Percentiles rank a stretch among this genome's conserved stretches.
Evolutionary conservation across 2,888 invertebrate species (phyloP).

Genomic region (Drosophila setosimentum): DNA sequence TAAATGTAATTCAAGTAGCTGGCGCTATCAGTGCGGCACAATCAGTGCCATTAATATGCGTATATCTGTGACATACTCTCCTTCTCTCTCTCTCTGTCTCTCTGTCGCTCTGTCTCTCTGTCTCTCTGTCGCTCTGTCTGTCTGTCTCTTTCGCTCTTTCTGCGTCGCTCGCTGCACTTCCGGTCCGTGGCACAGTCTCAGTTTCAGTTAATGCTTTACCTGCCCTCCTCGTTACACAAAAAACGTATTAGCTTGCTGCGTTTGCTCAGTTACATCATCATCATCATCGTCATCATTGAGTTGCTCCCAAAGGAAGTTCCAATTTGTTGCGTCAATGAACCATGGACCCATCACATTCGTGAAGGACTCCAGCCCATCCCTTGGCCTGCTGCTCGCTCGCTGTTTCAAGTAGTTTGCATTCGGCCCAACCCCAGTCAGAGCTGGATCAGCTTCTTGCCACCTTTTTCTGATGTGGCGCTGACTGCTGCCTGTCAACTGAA

Average conservation of each 20-base stretch:
- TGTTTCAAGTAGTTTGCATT: constrained; percentile 43
- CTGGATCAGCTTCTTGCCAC: constrained; percentile 11
- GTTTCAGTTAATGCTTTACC: constrained; percentile 41
- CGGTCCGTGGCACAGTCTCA: constrained; percentile 16
- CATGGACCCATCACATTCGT: constrained; percentile 64
- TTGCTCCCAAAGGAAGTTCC: constrained; percentile 78
- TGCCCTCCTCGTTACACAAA: constrained; percentile 41
- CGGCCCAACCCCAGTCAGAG: constrained; percentile 36
- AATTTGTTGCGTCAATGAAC: constrained; percentile 84
- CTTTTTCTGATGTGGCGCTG: constrained; percentile 58
- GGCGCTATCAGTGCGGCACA: constrained; percentile 60
- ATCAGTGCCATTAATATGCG: constrained; percentile 72
- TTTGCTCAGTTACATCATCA: constrained; percentile 60
- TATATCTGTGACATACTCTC: constrained; percentile 54
- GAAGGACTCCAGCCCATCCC: constrained; percentile 46
- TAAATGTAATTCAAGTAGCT: constrained; percentile 71
- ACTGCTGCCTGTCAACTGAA: constrained; percentile 75
- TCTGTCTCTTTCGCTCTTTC: background rate
- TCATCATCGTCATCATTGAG: constrained; percentile 22
- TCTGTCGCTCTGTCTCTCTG: background rate
- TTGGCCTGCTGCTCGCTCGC: constrained; percentile 10
- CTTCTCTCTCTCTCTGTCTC: constrained; percentile 13
- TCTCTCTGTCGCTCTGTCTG: background rate
- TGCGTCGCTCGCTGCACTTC: constrained; percentile 45
- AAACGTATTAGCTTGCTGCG: constrained; percentile 55